Evolutionary conservation across 2,113 vertebrate genomes (phyloP), one percentile per base, ranked within the genome.

Genomic region (rabbit (Oryctolagus cuniculus)): DNA sequence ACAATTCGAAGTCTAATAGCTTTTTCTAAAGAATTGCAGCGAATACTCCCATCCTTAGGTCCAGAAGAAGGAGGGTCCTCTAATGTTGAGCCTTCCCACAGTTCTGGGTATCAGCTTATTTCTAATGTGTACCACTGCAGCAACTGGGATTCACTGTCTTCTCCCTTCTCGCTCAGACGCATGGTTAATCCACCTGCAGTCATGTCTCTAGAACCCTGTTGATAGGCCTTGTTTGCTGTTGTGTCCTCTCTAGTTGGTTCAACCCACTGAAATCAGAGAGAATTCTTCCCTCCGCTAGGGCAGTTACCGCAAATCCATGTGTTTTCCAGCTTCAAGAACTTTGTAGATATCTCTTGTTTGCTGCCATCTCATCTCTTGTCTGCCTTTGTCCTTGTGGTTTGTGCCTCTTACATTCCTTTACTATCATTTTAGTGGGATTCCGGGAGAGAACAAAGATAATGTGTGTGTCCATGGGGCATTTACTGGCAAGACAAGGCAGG

Each of bases 371-470:
- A 13, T 82, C 55, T 19, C 44, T 24, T 36, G 34, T 66, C 55
- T 66, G 85, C n/a, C 93, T 83, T 67, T 61, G 72, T 87, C 93
- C 79, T 81, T 6, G 1, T 24, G 73, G 44, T 27, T 66, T 31
- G 10, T 73, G 82, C 51, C 82, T 90, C 74, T 53, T 85, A 53
- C 91, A 90, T 88, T 96, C 96, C 64, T 95, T 63, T 51, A 10
- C 87, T 90, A 74, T 91, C 89, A 36, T 78, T 92, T 69, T 19
- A 34, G 69, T 25, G 63, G 91, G n/a, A 91, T 74, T 95, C 91
- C 89, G 81, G 64, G 58, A 88, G 64, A 64, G 63, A 58, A 12
- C 63, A 69, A 63, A 87, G 95, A 93, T 90, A 90, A 79, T 6
- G 29, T 13, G 1, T 22, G 25, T 92, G 67, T 90, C 93, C 63